phyloP scores from a whole-genome alignment of 2,113 vertebrate genomes.

The Malurus melanocephalus region DNA sequence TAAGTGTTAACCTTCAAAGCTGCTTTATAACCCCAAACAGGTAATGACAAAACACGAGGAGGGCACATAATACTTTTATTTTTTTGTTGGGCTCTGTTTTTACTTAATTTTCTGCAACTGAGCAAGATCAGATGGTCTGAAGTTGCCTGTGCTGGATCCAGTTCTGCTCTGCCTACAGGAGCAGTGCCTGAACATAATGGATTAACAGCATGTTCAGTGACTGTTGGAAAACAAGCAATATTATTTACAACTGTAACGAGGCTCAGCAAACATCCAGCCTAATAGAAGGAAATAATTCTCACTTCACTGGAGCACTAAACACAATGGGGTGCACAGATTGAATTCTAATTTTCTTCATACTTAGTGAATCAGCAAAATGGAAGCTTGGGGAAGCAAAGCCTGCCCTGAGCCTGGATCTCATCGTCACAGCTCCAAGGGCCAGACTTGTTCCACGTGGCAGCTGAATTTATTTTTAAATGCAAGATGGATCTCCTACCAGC shows the following conservation, averaged over 20 bases:
- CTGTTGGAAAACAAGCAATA: slow-evolving; percentile 3
- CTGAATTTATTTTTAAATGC: neutral
- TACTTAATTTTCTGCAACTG: neutral
- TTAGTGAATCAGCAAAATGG: neutral
- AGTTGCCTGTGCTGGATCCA: neutral
- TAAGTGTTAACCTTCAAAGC: neutral
- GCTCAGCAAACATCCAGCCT: slow-evolving; percentile 9
- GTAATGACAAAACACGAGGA: neutral
- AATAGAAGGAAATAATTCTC: neutral
- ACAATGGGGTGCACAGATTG: neutral
- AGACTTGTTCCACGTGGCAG: neutral
- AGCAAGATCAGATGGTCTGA: neutral
- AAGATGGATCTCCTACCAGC: neutral
- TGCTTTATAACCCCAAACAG: neutral
- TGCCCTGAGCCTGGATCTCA: neutral
- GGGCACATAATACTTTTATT: neutral
- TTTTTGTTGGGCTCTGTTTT: neutral
- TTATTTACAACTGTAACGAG: neutral
- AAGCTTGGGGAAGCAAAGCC: neutral
- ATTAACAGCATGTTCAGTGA: neutral
- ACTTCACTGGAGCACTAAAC: neutral
- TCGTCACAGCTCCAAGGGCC: neutral
- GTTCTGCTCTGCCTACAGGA: neutral
- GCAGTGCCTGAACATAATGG: neutral
- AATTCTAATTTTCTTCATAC: neutral